Percentiles rank a stretch among this genome's conserved stretches.
Conservation (phyloP, 2,113 vertebrate genomes). For the Montifringilla adamsi region DNA sequence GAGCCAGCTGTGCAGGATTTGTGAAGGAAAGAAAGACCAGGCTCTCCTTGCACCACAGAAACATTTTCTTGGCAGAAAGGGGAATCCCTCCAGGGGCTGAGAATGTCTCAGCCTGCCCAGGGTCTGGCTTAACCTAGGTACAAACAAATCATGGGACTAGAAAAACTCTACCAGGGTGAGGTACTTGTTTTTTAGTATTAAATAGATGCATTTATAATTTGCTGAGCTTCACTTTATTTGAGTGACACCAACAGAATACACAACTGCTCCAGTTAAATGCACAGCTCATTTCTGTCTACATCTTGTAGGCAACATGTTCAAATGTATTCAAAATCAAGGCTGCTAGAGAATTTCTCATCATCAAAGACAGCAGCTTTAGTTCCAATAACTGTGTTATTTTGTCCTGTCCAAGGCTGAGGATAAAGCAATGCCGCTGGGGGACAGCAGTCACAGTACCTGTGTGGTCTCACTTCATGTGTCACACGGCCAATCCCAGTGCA, state of each 20-base stretch:
- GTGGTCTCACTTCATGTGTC: slow-evolving; percentile 22
- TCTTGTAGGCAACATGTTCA: slow-evolving; percentile 48
- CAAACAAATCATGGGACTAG: neutral
- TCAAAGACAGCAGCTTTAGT: slow-evolving; percentile 37
- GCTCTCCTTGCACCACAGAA: neutral
- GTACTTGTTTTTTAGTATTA: neutral
- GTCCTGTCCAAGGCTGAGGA: slow-evolving; percentile 43
- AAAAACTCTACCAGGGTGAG: neutral
- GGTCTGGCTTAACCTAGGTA: neutral
- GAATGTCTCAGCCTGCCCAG: neutral
- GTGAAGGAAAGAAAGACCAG: neutral
- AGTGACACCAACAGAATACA: slow-evolving; percentile 49
- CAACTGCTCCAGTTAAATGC: slow-evolving; percentile 45
- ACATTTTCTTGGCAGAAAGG: neutral
- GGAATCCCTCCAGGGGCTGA: neutral
- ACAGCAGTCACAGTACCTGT: neutral
- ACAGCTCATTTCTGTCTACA: slow-evolving; percentile 42
- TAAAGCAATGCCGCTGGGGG: neutral
- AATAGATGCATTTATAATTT: neutral
- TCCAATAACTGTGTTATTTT: slow-evolving; percentile 22
- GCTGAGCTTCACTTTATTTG: neutral
- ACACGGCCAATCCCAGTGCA: neutral
- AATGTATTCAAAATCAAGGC: slow-evolving; percentile 48
- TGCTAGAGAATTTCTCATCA: slow-evolving; percentile 23
- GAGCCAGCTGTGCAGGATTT: rapidly evolving